Evolutionary conservation across 2,113 vertebrate species (phyloP).

Genomic region (Ochotona curzoniae): DNA sequence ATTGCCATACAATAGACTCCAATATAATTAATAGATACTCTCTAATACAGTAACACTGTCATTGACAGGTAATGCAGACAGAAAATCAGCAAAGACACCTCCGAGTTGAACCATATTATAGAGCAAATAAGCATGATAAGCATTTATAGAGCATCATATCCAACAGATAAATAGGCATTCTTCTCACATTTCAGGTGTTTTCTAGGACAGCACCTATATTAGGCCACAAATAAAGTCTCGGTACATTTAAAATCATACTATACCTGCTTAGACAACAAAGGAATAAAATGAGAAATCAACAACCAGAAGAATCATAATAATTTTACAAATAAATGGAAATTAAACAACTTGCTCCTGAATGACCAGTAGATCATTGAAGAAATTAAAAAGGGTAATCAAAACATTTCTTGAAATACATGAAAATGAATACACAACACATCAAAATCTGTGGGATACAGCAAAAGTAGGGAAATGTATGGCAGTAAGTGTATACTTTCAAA

Average conservation of each 20-base stretch:
- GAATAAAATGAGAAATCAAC: background rate
- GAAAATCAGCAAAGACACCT: background rate
- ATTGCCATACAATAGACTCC: background rate
- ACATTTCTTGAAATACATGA: too few species aligned
- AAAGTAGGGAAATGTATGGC: too few species aligned
- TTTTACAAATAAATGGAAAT: background rate
- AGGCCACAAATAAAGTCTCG: background rate
- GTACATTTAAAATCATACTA: background rate
- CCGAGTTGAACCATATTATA: background rate
- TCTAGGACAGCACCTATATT: background rate
- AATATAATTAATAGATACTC: too few species aligned
- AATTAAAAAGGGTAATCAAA: too few species aligned
- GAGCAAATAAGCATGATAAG: background rate
- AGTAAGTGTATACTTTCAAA: too few species aligned
- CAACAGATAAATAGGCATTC: background rate
- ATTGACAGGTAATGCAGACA: background rate
- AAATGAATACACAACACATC: too few species aligned
- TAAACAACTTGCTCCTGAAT: background rate
- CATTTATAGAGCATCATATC: background rate
- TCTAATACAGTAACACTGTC: background rate
- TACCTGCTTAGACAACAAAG: background rate
- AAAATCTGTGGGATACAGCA: too few species aligned
- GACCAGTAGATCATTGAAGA: too few species aligned
- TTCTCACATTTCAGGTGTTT: background rate
- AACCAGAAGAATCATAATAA: too few species aligned